A percentile compares a stretch with the other conserved stretches of the same genome.
phyloP scores from a whole-genome alignment of 2,113 vertebrate genomes.

The Numida meleagris region DNA sequence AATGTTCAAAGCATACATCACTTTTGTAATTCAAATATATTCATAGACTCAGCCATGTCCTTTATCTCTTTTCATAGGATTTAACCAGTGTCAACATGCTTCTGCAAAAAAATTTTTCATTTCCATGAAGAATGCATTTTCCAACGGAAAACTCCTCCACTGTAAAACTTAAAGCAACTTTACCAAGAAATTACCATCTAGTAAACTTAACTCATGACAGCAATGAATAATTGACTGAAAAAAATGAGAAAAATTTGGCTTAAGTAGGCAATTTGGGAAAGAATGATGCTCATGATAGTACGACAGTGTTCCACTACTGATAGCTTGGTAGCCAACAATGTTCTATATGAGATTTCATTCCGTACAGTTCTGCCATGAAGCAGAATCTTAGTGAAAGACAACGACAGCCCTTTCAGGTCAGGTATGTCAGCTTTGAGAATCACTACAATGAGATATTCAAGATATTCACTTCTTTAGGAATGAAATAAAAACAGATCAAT shows the following conservation, averaged over 20 bases:
- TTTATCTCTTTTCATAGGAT: neutral
- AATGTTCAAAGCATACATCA: neutral
- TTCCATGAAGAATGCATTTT: neutral
- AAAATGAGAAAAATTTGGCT: neutral
- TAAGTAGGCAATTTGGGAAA: neutral
- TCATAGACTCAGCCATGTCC: neutral
- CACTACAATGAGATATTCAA: neutral
- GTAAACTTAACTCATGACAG: neutral
- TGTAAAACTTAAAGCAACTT: neutral
- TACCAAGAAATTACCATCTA: neutral
- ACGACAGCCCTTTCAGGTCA: neutral
- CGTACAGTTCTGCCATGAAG: neutral
- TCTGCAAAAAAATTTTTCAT: neutral
- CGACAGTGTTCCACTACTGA: neutral
- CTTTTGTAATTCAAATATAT: neutral
- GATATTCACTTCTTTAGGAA: slow-evolving; percentile 41
- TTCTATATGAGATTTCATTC: neutral
- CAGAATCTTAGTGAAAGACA: neutral
- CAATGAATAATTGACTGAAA: neutral
- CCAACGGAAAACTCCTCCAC: neutral
- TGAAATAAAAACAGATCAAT: neutral
- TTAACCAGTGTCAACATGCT: neutral
- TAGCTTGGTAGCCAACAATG: neutral
- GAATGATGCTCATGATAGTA: neutral
- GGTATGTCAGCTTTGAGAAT: neutral